Evolutionary conservation across 1,140 invertebrate species (phyloP).

Genomic region (Eumaeus atala): DNA sequence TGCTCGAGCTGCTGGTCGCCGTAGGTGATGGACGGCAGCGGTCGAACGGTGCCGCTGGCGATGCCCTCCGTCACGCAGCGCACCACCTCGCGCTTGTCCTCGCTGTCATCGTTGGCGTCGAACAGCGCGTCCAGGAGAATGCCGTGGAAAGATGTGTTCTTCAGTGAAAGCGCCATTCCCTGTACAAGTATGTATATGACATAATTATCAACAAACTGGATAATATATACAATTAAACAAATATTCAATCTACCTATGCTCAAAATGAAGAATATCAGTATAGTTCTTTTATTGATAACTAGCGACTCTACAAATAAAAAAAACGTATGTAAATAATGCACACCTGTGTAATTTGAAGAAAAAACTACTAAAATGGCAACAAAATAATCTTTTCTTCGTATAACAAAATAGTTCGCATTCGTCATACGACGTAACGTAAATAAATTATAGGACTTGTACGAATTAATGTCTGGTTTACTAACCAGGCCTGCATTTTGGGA

Average conservation of each 20-base stretch:
- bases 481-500: constrained; percentile 76
- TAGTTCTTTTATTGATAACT: too few relatives aligned
- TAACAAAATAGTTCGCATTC: not conserved
- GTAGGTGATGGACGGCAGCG: constrained; percentile 88
- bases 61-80: constrained; percentile 89
- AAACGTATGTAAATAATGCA: too few relatives aligned
- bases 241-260: too few relatives aligned
- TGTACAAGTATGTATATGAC: constrained; percentile 24
- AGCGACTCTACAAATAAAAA: too few relatives aligned
- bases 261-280: too few relatives aligned
- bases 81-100: constrained; percentile 83
- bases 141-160: constrained; percentile 97
- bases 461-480: not conserved
- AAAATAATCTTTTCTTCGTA: too few relatives aligned
- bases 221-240: not conserved
- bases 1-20: constrained; percentile 90
- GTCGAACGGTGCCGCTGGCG: constrained; percentile 86
- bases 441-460: not conserved
- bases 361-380: too few relatives aligned
- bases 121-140: constrained; percentile 95
- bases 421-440: not conserved
- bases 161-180: constrained; percentile 96
- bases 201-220: not conserved
- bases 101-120: constrained; percentile 75
- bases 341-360: too few relatives aligned